phyloP scores from a whole-genome alignment of 2,888 invertebrate genomes.

The Mythimna lalbum region DNA sequence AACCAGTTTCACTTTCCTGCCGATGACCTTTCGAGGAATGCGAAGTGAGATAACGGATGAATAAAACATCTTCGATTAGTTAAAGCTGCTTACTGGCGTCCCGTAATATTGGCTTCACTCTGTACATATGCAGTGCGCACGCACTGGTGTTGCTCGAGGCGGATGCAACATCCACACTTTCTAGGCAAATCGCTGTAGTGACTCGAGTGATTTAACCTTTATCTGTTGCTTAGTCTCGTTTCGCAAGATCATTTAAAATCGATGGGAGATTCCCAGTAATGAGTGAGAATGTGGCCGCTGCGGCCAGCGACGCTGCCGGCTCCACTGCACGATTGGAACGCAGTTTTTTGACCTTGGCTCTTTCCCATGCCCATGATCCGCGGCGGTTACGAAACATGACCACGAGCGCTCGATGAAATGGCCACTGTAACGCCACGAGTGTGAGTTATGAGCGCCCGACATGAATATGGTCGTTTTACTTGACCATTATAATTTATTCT shows the following conservation, averaged over 20 bases:
- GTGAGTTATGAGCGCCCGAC: slow-evolving; percentile 45
- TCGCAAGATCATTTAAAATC: slow-evolving; percentile 49
- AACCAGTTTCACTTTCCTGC: slow-evolving; percentile 87
- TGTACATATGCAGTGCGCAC: slow-evolving; percentile 18
- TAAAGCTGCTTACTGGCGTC: slow-evolving; percentile 39
- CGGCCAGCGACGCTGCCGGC: slow-evolving; percentile 43
- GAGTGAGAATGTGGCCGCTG: slow-evolving; percentile 38
- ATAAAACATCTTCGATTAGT: slow-evolving; percentile 75
- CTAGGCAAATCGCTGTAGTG: slow-evolving; percentile 56
- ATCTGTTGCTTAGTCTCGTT: slow-evolving; percentile 62
- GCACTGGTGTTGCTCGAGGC: slow-evolving; percentile 49
- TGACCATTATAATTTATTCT: slow-evolving; percentile 56
- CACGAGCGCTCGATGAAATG: slow-evolving; percentile 53
- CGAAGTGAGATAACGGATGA: slow-evolving; percentile 82
- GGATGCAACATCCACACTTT: slow-evolving; percentile 55
- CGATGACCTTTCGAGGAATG: slow-evolving; percentile 86
- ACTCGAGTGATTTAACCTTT: slow-evolving; percentile 67
- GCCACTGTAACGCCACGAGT: slow-evolving; percentile 53
- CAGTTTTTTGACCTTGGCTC: slow-evolving; percentile 68
- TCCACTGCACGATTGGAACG: slow-evolving; percentile 57
- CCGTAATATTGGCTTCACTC: slow-evolving; percentile 17
- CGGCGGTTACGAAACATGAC: slow-evolving; percentile 64
- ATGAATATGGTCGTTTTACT: slow-evolving; percentile 45
- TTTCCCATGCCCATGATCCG: slow-evolving; percentile 67
- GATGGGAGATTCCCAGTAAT: slow-evolving; percentile 65